Percentiles rank a stretch among this genome's conserved stretches.
Conservation (phyloP, 2,888 invertebrate species). For the Alviniconcha strummeri region DNA sequence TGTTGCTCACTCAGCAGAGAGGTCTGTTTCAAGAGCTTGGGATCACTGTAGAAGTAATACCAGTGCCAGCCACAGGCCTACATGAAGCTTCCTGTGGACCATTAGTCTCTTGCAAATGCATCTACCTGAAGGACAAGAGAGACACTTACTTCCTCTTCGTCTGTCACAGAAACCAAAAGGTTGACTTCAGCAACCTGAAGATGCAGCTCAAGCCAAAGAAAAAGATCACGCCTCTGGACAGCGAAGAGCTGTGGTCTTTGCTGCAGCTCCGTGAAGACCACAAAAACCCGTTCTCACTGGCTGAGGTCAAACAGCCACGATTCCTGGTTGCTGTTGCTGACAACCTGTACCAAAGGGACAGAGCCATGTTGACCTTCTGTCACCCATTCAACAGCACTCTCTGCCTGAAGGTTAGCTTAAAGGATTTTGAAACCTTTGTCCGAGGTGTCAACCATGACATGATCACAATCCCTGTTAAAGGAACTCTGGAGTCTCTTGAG, state of each 20-base stretch:
- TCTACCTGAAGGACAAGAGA: constrained; percentile 18
- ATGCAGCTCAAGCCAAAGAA: constrained; percentile 19
- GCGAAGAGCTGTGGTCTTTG: constrained; percentile 22
- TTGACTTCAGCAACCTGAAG: constrained; percentile 19
- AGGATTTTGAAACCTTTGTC: background rate
- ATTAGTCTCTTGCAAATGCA: background rate
- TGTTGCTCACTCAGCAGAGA: background rate
- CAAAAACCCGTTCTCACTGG: background rate
- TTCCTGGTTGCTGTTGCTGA: constrained; percentile 15
- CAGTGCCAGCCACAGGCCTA: background rate
- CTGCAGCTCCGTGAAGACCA: background rate
- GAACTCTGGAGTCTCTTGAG: background rate
- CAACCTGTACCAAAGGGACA: constrained; percentile 3
- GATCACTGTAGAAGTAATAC: background rate
- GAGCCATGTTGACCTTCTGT: constrained; percentile 9
- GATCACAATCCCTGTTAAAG: constrained; percentile 16
- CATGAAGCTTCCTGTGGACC: too few species aligned
- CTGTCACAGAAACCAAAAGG: constrained; percentile 14
- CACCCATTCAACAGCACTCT: background rate
- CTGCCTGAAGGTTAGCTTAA: background rate
- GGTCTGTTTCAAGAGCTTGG: background rate
- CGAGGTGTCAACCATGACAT: background rate
- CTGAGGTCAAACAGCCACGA: background rate
- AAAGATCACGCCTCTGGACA: constrained; percentile 15
- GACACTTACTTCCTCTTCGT: constrained; percentile 14